Evolutionary conservation across 37 sponge, comb jelly and placozoan species (phyloP).

Genomic region (Halisarca cf. caerulea): DNA sequence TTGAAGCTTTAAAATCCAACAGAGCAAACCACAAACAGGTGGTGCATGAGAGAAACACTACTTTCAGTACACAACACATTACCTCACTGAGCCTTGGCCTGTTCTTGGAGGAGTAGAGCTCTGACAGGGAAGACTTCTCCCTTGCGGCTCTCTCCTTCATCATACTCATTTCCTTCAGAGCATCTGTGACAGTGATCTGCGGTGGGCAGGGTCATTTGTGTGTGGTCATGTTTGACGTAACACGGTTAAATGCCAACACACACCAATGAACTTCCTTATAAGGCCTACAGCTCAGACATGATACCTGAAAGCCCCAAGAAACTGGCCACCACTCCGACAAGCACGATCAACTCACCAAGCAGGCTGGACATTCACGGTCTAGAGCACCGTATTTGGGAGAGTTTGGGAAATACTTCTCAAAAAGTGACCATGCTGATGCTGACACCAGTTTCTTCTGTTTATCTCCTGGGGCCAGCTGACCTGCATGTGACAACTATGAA

Average conservation of each 20-base stretch:
- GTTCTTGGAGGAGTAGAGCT: slow-evolving; percentile 1
- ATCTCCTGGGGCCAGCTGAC: neutral
- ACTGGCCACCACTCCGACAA: too few relatives aligned
- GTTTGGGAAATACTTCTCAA: slow-evolving; percentile 16
- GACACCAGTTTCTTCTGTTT: slow-evolving; percentile 1
- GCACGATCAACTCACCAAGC: neutral
- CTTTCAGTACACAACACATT: too few relatives aligned
- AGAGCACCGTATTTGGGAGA: slow-evolving; percentile 13
- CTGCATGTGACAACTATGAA: too few relatives aligned
- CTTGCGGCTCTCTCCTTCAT: slow-evolving; percentile 5
- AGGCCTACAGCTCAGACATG: too few relatives aligned
- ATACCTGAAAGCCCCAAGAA: too few relatives aligned
- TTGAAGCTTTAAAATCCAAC: too few relatives aligned
- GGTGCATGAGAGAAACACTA: neutral
- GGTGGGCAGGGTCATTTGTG: too few relatives aligned
- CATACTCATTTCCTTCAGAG: neutral
- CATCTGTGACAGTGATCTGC: neutral
- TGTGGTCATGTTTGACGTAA: too few relatives aligned
- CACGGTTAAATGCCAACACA: too few relatives aligned
- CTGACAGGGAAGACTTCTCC: neutral
- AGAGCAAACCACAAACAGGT: neutral
- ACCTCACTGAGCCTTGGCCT: too few relatives aligned
- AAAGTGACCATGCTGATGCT: slow-evolving; percentile 1
- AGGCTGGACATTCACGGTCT: neutral
- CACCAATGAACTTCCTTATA: too few relatives aligned